Conservation (phyloP, 2,888 invertebrate species). For the Phragmatobia fuliginosa region DNA sequence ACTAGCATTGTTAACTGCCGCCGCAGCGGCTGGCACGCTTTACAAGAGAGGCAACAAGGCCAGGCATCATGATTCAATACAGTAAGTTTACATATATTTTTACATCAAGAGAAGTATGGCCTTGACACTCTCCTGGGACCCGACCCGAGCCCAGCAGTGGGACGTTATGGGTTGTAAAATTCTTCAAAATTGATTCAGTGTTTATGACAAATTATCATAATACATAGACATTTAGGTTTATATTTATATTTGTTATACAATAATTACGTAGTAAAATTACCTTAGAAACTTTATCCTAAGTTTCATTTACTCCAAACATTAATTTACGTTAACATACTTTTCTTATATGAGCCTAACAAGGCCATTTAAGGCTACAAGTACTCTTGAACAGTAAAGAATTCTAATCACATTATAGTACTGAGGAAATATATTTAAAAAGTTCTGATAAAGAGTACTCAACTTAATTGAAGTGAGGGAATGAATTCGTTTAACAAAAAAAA, state of each 20-base stretch:
- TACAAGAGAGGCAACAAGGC: constrained; percentile 89
- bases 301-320: background rate
- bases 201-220: too few species aligned
- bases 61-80: constrained; percentile 89
- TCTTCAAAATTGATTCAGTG: too few species aligned
- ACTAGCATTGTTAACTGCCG: constrained; percentile 88
- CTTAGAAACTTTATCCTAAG: background rate
- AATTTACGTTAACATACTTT: background rate
- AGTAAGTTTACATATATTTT: constrained; percentile 77
- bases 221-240: too few species aligned
- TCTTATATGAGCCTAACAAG: constrained; percentile 23
- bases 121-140: too few species aligned
- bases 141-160: too few species aligned
- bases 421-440: constrained; percentile 44
- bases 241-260: too few species aligned
- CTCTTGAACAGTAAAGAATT: constrained; percentile 39
- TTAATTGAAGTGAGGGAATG: constrained; percentile 52
- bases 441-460: constrained; percentile 51
- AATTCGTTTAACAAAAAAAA: constrained; percentile 61
- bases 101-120: background rate
- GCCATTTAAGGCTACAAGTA: constrained; percentile 40
- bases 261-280: background rate
- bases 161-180: too few species aligned
- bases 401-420: constrained; percentile 40
- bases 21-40: constrained; percentile 89